Conservation (phyloP, 2,888 invertebrate species). For the Chorisops tibialis region DNA sequence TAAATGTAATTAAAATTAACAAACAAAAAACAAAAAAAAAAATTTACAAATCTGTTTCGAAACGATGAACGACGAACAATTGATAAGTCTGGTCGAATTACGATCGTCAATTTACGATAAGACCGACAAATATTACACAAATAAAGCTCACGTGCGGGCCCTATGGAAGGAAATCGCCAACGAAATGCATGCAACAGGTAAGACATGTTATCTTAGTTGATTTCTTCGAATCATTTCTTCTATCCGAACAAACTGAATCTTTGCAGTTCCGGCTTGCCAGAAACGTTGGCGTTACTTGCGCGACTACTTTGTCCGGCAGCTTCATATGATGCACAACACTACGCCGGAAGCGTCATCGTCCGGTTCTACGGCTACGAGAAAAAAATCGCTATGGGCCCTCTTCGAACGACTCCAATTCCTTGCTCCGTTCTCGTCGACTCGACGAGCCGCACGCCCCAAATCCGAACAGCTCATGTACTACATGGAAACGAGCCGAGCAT, state of each 20-base stretch:
- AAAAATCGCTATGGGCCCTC: slow-evolving; percentile 28
- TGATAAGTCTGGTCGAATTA: slow-evolving; percentile 36
- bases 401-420: slow-evolving; percentile 31
- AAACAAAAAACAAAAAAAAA: no score
- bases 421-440: slow-evolving; percentile 29
- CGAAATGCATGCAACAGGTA: slow-evolving; percentile 37
- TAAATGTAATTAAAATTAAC: no score
- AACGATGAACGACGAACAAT: slow-evolving; percentile 25
- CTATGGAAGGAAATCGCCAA: slow-evolving; percentile 36
- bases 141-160: slow-evolving; percentile 35
- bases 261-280: slow-evolving; percentile 37
- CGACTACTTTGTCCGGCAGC: slow-evolving; percentile 38
- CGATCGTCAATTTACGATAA: slow-evolving; percentile 37
- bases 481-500: background rate
- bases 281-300: slow-evolving; percentile 38
- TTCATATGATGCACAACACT: slow-evolving; percentile 26
- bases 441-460: slow-evolving; percentile 12
- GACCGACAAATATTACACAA: slow-evolving; percentile 36
- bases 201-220: slow-evolving; percentile 6
- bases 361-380: background rate
- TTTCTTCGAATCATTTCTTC: no score
- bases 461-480: background rate
- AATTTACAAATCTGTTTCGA: no score
- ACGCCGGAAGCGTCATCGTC: background rate
- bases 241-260: no score